Percentiles rank a stretch among this genome's conserved stretches.
phyloP scores from a whole-genome alignment of 92 coral and sea anemone genomes.

The Umimayanthus chanpuru region DNA sequence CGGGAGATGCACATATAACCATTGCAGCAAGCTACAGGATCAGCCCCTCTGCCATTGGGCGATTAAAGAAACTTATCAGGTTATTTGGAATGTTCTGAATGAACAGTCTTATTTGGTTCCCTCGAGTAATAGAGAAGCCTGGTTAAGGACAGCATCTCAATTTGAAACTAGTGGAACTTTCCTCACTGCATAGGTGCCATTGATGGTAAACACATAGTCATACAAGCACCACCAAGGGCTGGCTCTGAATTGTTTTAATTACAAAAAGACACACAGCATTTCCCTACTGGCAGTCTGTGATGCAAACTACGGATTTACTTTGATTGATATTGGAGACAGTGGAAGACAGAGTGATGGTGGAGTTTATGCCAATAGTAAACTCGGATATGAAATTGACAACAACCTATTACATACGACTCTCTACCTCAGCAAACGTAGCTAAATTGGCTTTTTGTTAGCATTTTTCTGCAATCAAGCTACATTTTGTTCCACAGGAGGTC shows the following conservation, averaged over 20 bases:
- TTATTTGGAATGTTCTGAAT: slow-evolving; percentile 37
- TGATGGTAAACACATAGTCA: no score
- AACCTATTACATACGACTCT: slow-evolving; percentile 36
- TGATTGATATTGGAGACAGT: slow-evolving; percentile 2
- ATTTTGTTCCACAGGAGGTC: no score
- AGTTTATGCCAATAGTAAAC: slow-evolving; percentile 53
- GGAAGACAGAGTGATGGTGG: slow-evolving; percentile 48
- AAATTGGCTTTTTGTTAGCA: no score
- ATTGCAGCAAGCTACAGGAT: slow-evolving; percentile 45
- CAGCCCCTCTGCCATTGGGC: slow-evolving; percentile 31
- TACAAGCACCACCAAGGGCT: slow-evolving; percentile 19
- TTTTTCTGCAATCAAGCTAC: no score
- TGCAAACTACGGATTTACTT: slow-evolving; percentile 13
- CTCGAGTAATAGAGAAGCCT: slow-evolving; percentile 6
- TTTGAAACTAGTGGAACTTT: slow-evolving; percentile 43
- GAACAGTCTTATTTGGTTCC: slow-evolving; percentile 16
- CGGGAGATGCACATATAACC: no score
- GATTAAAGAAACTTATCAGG: slow-evolving; percentile 38
- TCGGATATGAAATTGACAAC: slow-evolving; percentile 46
- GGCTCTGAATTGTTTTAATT: slow-evolving; percentile 2
- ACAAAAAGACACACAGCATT: slow-evolving; percentile 8
- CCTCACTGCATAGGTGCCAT: slow-evolving; percentile 51
- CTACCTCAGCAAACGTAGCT: no score
- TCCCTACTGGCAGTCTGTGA: slow-evolving; percentile 19
- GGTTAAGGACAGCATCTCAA: slow-evolving; percentile 26